Evolutionary conservation across 1,140 invertebrate species (phyloP), one percentile per base, ranked within the genome.

Genomic region (Augochlora pura): DNA sequence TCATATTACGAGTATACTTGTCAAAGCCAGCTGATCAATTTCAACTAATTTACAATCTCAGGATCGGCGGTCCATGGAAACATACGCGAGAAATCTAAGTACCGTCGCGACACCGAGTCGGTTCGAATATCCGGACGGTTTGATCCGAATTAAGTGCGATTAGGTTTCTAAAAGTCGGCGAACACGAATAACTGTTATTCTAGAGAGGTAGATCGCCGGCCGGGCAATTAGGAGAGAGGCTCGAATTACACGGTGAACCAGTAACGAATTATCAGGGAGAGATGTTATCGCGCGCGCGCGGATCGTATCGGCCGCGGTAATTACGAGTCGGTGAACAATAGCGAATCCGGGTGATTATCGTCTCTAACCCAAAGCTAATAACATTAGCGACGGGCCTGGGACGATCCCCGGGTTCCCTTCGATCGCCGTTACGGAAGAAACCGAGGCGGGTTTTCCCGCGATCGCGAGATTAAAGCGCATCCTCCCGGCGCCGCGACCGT

Each of bases 321-420:
- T 80, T 74, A 65, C 77, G 49, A 49, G 59, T 46, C 42, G 49
- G 68, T 46, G 68, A 82, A 82, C 57, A 69, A 69, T 80, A 70
- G 65, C 46, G 72, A 74, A 74, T 80, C 59, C 27, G 63, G 63
- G 42, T 75, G 49, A 79, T 73, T 79, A 78, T 63, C 63, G 68
- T 49, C 67, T 78, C 76, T 52, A 60, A 74, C 60, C 32, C 49
- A 77, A 63, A 82, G 70, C 39, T 82, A 82, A 82, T 82, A 82
- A 82, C 63, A 76, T 79, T 63, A 76, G 63, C 66, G n/a, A 63
- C 75, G 75, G 75, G 27, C n/a, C 27, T 14, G 60, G 32, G 14
- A 16, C n/a, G 14, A 32, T 62, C 27, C 27, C 16, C 18, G 60
- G 60, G 27, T 8, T 63, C 27, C 16, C 12, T 5, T 52, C 42